Conservation (phyloP, 2,888 invertebrate species). For the Oscheius sp. region DNA sequence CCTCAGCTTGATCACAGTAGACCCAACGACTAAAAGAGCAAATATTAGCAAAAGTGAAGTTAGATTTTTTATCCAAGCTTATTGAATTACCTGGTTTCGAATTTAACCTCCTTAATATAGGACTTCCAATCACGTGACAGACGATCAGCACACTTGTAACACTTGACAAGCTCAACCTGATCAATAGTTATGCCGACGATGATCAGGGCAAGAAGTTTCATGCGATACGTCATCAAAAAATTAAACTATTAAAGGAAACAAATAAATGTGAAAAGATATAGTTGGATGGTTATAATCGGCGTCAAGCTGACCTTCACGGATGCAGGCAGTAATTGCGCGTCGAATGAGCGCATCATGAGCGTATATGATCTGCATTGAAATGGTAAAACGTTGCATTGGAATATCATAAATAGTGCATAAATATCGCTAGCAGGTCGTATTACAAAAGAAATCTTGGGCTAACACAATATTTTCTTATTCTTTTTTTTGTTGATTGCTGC, state of each 20-base stretch:
- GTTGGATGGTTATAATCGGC: conserved; percentile 1
- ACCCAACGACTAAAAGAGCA: neutral
- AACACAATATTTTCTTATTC: too few relatives aligned
- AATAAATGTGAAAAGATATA: neutral
- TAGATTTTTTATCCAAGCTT: neutral
- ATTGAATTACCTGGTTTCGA: neutral
- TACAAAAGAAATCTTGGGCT: too few relatives aligned
- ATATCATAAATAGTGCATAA: too few relatives aligned
- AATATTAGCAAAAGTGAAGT: neutral
- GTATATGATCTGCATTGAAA: conserved; percentile 9
- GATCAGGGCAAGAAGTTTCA: neutral
- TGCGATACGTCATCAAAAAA: neutral
- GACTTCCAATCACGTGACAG: neutral
- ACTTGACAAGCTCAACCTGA: neutral
- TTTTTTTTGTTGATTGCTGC: neutral
- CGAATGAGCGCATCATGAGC: conserved; percentile 3
- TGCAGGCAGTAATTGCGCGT: conserved; percentile 24
- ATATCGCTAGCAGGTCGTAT: too few relatives aligned
- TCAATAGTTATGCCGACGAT: neutral
- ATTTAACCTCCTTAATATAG: neutral
- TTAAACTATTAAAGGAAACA: neutral
- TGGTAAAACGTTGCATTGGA: too few relatives aligned
- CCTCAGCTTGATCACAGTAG: neutral
- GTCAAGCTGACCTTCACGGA: conserved; percentile 16
- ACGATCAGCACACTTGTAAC: neutral